phyloP scores from a whole-genome alignment of 2,888 invertebrate genomes.

The Malachius bipustulatus region DNA sequence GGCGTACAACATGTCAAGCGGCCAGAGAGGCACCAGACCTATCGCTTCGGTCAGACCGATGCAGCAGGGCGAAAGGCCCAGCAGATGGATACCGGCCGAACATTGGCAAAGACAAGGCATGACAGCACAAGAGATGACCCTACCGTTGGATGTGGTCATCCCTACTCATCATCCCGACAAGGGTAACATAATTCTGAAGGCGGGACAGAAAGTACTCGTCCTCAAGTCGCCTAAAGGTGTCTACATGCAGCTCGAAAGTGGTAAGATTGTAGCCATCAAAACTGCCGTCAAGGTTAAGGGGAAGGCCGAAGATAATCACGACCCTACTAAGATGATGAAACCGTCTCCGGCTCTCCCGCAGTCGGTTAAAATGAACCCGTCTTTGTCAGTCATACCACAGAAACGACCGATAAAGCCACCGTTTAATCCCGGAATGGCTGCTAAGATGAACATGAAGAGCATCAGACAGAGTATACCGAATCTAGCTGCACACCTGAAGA shows the following conservation, averaged over 20 bases:
- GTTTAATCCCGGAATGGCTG: slow-evolving; percentile 24
- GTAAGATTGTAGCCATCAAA: slow-evolving; percentile 87
- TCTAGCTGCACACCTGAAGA: slow-evolving; percentile 30
- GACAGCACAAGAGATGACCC: slow-evolving; percentile 89
- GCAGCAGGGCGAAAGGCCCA: slow-evolving; percentile 43
- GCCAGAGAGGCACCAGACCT: slow-evolving; percentile 34
- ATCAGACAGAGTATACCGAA: slow-evolving; percentile 33
- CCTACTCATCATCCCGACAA: slow-evolving; percentile 84
- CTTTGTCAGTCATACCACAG: slow-evolving; percentile 46
- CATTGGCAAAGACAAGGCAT: slow-evolving; percentile 90
- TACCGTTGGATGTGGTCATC: slow-evolving; percentile 82
- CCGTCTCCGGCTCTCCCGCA: slow-evolving; percentile 25
- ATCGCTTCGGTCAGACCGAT: slow-evolving; percentile 64
- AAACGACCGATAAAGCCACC: slow-evolving; percentile 32
- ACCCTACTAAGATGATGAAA: slow-evolving; percentile 33
- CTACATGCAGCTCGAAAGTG: slow-evolving; percentile 88
- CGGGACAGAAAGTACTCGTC: slow-evolving; percentile 89
- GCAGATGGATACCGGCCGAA: slow-evolving; percentile 75
- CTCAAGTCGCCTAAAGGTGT: slow-evolving; percentile 92
- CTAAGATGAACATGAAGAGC: slow-evolving; percentile 32
- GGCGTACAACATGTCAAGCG: slow-evolving; percentile 25
- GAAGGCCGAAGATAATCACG: slow-evolving; percentile 36
- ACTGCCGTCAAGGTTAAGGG: slow-evolving; percentile 60
- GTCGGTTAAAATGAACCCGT: slow-evolving; percentile 45
- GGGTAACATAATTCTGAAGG: slow-evolving; percentile 80